Evolutionary conservation across 2,888 invertebrate genomes (phyloP).

Genomic region (Rugalucina vietnamica): DNA sequence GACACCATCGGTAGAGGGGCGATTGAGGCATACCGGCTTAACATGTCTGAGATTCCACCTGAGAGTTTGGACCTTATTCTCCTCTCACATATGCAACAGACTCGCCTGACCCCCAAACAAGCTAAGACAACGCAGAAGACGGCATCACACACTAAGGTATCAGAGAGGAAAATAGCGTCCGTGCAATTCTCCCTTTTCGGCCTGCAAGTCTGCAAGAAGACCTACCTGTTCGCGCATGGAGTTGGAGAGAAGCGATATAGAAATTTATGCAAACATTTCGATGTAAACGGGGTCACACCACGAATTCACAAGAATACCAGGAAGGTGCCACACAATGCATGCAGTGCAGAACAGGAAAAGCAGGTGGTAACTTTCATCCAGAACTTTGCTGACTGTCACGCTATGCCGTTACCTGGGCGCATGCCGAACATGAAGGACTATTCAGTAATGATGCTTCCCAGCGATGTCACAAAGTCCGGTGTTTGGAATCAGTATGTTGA

Average conservation of each 20-base stretch:
- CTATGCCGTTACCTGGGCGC: not conserved
- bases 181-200: not conserved
- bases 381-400: not conserved
- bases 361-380: not conserved
- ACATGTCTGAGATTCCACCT: not conserved
- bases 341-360: no score
- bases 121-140: not conserved
- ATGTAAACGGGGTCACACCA: not conserved
- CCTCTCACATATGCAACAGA: not conserved
- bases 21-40: not conserved
- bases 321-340: no score
- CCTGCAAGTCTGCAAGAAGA: not conserved
- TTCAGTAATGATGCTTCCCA: not conserved
- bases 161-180: not conserved
- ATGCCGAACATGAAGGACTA: constrained; percentile 5
- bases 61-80: not conserved
- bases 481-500: not conserved
- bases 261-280: not conserved
- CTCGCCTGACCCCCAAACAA: not conserved
- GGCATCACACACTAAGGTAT: not conserved
- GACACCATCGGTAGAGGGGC: not conserved
- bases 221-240: not conserved
- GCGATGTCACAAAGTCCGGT: not conserved
- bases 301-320: not conserved
- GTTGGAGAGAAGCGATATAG: not conserved